Conservation (phyloP, 2,888 invertebrate genomes). For the Thumatha senex region DNA sequence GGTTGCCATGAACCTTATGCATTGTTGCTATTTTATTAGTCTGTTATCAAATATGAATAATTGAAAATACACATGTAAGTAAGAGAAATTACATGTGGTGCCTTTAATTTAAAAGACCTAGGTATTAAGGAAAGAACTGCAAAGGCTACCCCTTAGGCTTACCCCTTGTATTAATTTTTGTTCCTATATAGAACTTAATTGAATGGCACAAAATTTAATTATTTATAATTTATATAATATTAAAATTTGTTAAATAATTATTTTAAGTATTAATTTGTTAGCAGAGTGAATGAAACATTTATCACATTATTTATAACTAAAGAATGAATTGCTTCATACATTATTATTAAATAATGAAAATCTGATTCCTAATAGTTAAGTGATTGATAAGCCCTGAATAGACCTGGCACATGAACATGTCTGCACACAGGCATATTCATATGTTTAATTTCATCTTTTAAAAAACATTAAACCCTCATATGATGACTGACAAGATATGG, state of each 20-base stretch:
- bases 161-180: not conserved
- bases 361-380: slow-evolving; percentile 15
- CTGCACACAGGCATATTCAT: no score
- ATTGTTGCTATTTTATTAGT: not conserved
- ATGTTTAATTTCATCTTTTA: no score
- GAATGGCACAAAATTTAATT: slow-evolving; percentile 1
- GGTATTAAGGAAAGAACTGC: not conserved
- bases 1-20: not conserved
- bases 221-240: not conserved
- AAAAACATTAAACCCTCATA: no score
- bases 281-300: slow-evolving; percentile 2
- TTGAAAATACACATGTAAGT: not conserved
- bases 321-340: not conserved
- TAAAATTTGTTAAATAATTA: slow-evolving; percentile 18
- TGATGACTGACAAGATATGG: no score
- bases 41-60: not conserved
- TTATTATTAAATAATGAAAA: slow-evolving; percentile 1
- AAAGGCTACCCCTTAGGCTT: not conserved
- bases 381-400: not conserved
- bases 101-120: not conserved
- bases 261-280: slow-evolving; percentile 24
- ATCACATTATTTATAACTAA: slow-evolving; percentile 12
- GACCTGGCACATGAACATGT: no score
- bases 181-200: not conserved
- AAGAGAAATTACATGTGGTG: not conserved